Conservation (phyloP, 2,888 invertebrate species). For the Drosophila siamana region DNA sequence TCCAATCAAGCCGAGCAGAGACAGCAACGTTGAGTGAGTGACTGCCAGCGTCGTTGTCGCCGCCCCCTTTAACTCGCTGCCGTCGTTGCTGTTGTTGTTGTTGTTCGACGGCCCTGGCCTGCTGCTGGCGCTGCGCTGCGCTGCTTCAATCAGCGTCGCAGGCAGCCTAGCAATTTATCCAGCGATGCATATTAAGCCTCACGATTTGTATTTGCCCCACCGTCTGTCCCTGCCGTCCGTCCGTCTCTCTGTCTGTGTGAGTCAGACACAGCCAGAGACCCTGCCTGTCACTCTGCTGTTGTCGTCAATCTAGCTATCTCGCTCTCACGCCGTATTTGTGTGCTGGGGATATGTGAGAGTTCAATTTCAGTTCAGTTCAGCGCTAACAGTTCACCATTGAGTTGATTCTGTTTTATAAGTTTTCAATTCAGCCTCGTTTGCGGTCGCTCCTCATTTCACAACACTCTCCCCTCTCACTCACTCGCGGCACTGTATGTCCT, state of each 20-base stretch:
- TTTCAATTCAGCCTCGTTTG: constrained; percentile 67
- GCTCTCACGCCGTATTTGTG: constrained; percentile 16
- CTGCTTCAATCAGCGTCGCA: constrained; percentile 65
- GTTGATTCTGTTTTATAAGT: constrained; percentile 75
- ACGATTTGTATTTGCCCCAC: constrained; percentile 78
- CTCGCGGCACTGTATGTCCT: neutral
- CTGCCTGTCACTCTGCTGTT: constrained; percentile 35
- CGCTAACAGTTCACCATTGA: constrained; percentile 53
- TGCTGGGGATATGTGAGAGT: constrained; percentile 50
- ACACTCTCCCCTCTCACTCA: constrained; percentile 5
- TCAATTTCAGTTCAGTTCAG: constrained; percentile 72
- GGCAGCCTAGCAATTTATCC: constrained; percentile 79
- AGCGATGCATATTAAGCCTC: constrained; percentile 83
- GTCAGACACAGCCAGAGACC: constrained; percentile 47
- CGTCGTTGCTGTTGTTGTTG: neutral
- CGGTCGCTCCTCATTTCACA: constrained; percentile 19
- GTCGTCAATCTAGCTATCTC: constrained; percentile 18
- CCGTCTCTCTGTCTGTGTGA: constrained; percentile 57
- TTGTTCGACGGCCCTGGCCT: constrained; percentile 49
- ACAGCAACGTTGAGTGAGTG: constrained; percentile 31
- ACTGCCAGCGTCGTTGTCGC: constrained; percentile 20
- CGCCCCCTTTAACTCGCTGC: constrained; percentile 39
- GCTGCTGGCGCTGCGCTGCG: constrained; percentile 26
- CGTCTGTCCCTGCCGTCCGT: constrained; percentile 8
- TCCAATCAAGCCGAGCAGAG: constrained; percentile 76